Evolutionary conservation across 2,888 invertebrate species (phyloP).

Genomic region (Drosophila tripunctata): DNA sequence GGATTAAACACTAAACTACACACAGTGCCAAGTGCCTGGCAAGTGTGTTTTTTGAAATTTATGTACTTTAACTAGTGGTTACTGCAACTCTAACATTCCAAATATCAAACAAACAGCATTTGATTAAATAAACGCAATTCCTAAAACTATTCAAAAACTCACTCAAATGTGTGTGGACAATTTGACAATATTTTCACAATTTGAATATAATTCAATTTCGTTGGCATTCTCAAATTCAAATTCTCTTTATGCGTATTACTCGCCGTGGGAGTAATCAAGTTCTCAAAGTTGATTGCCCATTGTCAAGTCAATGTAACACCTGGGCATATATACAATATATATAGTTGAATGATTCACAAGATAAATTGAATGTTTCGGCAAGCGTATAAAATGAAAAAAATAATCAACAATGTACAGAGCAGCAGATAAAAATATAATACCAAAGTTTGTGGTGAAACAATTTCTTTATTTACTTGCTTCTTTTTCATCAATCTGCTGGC

Average conservation of each 20-base stretch:
- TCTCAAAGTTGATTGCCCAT: conserved; percentile 42
- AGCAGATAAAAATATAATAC: conserved; percentile 5
- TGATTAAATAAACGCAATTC: not conserved
- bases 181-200: not conserved
- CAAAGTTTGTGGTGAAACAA: conserved; percentile 50
- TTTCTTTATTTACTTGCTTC: conserved; percentile 32
- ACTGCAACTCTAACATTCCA: not conserved
- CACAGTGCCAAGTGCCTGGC: not conserved
- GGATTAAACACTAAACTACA: conserved; percentile 45
- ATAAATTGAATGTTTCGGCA: conserved; percentile 56
- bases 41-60: not conserved
- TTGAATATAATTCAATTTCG: conserved; percentile 21
- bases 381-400: conserved; percentile 44
- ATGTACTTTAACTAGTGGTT: not conserved
- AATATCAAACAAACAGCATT: no score
- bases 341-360: conserved; percentile 48
- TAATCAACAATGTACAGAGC: conserved; percentile 39
- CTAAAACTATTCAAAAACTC: conserved; percentile 17
- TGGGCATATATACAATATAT: conserved; percentile 30
- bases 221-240: not conserved
- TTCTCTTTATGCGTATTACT: conserved; percentile 6
- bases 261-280: conserved; percentile 38
- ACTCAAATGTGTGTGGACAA: not conserved
- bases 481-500: conserved; percentile 33
- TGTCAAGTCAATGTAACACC: conserved; percentile 28